Percentiles rank a stretch among this genome's conserved stretches.
Conservation (phyloP, 2,113 vertebrate species). For the Grammomys dolichurus region DNA sequence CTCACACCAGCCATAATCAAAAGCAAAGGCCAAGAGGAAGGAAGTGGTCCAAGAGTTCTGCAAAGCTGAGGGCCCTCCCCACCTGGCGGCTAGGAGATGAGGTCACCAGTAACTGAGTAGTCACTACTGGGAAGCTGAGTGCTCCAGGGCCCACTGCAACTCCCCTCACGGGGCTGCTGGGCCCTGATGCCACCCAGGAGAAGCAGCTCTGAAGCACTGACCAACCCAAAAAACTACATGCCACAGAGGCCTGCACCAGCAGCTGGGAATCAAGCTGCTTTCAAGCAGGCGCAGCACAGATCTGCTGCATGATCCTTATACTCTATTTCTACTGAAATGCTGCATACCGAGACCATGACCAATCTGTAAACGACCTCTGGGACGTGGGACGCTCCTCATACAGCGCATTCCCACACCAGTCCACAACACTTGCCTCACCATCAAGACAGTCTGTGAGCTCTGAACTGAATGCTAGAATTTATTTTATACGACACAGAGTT, state of each 20-base stretch:
- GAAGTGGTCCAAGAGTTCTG: not conserved
- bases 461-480: no score
- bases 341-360: not conserved
- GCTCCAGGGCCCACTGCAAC: rapidly evolving
- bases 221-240: rapidly evolving
- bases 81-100: not conserved
- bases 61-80: not conserved
- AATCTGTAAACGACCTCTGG: not conserved
- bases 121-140: no score
- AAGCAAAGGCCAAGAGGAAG: constrained; percentile 5
- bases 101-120: not conserved
- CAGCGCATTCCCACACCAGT: rapidly evolving
- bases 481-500: not conserved
- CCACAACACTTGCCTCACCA: no score
- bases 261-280: not conserved
- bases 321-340: not conserved
- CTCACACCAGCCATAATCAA: no score
- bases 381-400: rapidly evolving
- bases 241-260: rapidly evolving
- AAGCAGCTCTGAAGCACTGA: not conserved
- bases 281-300: not conserved
- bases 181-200: not conserved
- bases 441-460: not conserved
- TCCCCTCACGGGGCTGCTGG: not conserved
- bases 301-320: not conserved